A percentile compares a stretch with the other conserved stretches of the same genome.
Conservation (phyloP, 2,888 invertebrate genomes). For the Tethea ocularis region DNA sequence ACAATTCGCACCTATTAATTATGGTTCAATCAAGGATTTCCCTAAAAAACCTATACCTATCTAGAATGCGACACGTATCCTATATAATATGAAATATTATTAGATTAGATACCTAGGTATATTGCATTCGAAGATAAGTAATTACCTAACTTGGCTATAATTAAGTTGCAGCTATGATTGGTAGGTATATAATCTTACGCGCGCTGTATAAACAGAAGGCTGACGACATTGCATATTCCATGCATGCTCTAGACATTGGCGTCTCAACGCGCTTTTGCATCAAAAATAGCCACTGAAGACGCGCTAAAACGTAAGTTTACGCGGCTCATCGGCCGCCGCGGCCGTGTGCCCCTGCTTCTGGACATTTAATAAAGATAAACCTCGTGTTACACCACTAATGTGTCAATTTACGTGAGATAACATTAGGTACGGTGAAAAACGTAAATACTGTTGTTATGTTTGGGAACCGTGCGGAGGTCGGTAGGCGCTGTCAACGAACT, state of each 20-base stretch:
- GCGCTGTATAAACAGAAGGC: constrained; percentile 64
- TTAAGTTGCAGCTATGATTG: not conserved
- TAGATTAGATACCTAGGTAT: not conserved
- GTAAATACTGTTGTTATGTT: constrained; percentile 45
- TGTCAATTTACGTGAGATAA: constrained; percentile 39
- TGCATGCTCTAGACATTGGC: constrained; percentile 84
- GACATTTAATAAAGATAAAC: constrained; percentile 27
- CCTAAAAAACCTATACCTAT: too few relatives aligned
- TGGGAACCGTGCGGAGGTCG: constrained; percentile 46
- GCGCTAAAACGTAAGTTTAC: constrained; percentile 76
- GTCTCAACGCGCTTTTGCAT: constrained; percentile 80
- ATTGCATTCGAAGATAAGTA: too few relatives aligned
- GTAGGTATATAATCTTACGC: constrained; percentile 37
- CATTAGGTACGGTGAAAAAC: constrained; percentile 20
- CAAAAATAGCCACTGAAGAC: constrained; percentile 82
- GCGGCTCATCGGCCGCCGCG: constrained; percentile 67
- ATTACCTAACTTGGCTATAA: not conserved
- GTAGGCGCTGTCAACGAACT: constrained; percentile 76
- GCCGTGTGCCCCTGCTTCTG: constrained; percentile 54
- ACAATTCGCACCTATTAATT: too few relatives aligned
- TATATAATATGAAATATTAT: too few relatives aligned
- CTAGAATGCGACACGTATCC: too few relatives aligned
- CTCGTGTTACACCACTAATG: constrained; percentile 15
- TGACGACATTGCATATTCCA: constrained; percentile 82
- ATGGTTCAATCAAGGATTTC: too few relatives aligned